Base-by-base conservation (phyloP, 2,888 invertebrate species). In the Cheiracanthium punctorium region DNA sequence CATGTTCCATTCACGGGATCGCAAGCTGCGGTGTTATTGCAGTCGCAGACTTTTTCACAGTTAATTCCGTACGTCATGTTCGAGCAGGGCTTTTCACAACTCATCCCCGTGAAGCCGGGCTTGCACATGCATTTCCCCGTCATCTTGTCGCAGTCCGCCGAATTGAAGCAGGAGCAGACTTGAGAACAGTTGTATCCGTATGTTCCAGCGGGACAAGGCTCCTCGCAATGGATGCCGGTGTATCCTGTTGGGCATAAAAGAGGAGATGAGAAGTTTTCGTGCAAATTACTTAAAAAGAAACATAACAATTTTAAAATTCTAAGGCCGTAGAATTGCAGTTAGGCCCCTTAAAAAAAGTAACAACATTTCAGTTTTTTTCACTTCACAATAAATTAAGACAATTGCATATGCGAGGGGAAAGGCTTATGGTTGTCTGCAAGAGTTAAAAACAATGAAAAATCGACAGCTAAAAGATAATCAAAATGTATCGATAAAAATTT, bases 101-200 rank as follows among this genome's bases (percentile, higher is more conserved):
- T 95, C 28, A 96, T 97, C 87, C 77, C 77, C 1, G 43, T 77
- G n/a, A 74, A 81, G 69, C 89, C 75, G 28, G 84, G 32, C 8
- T 75, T 69, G 29, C 89, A 89, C 89, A 95, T 94, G 91, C 97
- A 97, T 88, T 93, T 93, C 8, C 97, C 97, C 28, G 58, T 71
- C 2, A 75, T 10, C 1, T 20, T n/a, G 43, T 82, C 71, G 52
- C 82, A 94, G 94, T 48, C 96, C 88, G 96, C 96, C 92, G 96
- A 95, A 92, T 96, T 96, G 80, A 93, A 92, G 90, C 97, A 97
- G 90, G 95, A 94, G 91, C 97, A 97, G 79, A 93, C 93, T 91
- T 94, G 93, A 88, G 95, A 94, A 92, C 98, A 98, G 90, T 94
- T 93, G 89, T 94, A 93, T 43, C 98, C 98, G 93, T 94, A 98